A percentile compares a stretch with the other conserved stretches of the same genome.
Conservation (phyloP, 2,888 invertebrate species). For the Crematogaster levior region DNA sequence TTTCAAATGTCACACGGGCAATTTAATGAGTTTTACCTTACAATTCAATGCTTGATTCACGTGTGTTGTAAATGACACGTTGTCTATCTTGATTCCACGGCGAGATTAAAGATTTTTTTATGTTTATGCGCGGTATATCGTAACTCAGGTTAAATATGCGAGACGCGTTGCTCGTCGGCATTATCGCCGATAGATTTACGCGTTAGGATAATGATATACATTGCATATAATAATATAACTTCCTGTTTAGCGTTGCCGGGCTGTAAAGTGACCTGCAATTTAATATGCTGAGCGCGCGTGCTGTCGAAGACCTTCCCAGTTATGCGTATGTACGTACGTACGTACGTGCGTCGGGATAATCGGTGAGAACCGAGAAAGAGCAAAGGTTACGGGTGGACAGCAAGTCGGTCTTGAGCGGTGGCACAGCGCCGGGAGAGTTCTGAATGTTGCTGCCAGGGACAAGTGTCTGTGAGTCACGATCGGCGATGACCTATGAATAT, state of each 20-base stretch:
- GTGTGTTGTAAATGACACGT: background rate
- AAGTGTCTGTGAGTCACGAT: conserved; percentile 62
- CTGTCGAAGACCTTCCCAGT: conserved; percentile 18
- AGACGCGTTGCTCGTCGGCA: conserved; percentile 31
- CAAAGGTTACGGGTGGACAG: conserved; percentile 46
- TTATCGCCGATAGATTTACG: conserved; percentile 42
- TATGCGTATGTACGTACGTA: conserved; percentile 9
- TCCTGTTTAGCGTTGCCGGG: conserved; percentile 24
- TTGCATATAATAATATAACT: conserved; percentile 47
- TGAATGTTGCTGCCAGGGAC: conserved; percentile 60
- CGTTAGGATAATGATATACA: conserved; percentile 55
- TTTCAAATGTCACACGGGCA: background rate
- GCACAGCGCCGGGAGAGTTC: conserved; percentile 46
- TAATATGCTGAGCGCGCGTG: conserved; percentile 35
- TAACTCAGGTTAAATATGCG: conserved; percentile 30
- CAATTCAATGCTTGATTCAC: background rate
- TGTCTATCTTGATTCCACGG: background rate
- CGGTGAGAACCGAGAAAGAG: conserved; percentile 42
- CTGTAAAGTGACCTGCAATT: conserved; percentile 43
- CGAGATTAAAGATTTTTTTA: background rate
- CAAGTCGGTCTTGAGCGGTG: conserved; percentile 43
- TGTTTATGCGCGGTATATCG: background rate
- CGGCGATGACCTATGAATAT: conserved; percentile 63
- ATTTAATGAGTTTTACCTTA: conserved; percentile 1
- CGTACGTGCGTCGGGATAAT: conserved; percentile 25